phyloP scores from a whole-genome alignment of 1,140 invertebrate species.

The Drosophila guanche region DNA sequence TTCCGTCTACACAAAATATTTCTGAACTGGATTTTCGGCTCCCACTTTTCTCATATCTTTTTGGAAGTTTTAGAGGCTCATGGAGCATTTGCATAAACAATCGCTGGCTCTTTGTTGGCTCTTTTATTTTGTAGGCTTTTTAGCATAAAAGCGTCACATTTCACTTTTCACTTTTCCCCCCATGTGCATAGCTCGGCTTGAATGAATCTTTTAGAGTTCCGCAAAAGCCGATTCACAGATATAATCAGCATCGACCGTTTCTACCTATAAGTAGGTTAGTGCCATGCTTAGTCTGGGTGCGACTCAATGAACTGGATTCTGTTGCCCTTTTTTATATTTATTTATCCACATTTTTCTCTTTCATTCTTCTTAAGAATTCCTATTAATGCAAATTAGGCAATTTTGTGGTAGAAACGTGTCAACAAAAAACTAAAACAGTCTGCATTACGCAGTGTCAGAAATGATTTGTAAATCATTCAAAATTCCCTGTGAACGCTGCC shows the following conservation, averaged over 20 bases:
- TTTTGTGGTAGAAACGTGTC: slow-evolving; percentile 14
- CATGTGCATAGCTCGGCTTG: not conserved
- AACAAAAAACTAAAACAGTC: slow-evolving; percentile 49
- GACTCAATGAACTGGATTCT: slow-evolving; percentile 64
- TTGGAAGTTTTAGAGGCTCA: slow-evolving; percentile 42
- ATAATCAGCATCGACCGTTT: slow-evolving; percentile 43
- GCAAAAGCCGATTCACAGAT: slow-evolving; percentile 17
- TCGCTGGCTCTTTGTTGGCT: slow-evolving; percentile 50
- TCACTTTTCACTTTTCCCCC: slow-evolving; percentile 53
- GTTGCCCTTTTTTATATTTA: slow-evolving; percentile 25
- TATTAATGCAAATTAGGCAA: slow-evolving; percentile 30
- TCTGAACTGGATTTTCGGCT: slow-evolving; percentile 22
- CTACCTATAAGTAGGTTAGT: slow-evolving; percentile 59
- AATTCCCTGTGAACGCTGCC: not conserved
- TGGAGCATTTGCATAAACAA: slow-evolving; percentile 74
- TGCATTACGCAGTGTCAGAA: slow-evolving; percentile 51
- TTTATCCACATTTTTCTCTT: slow-evolving; percentile 37
- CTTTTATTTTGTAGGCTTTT: slow-evolving; percentile 41
- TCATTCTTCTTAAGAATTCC: not conserved
- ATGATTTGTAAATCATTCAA: slow-evolving; percentile 58
- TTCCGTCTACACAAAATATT: slow-evolving; percentile 18
- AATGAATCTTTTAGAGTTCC: slow-evolving; percentile 38
- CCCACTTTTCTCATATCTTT: slow-evolving; percentile 17
- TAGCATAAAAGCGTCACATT: slow-evolving; percentile 72
- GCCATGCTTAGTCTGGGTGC: slow-evolving; percentile 44